Percentiles rank a stretch among this genome's conserved stretches.
phyloP scores from a whole-genome alignment of 2,797 vertebrate species.

The Tadarida brasiliensis region DNA sequence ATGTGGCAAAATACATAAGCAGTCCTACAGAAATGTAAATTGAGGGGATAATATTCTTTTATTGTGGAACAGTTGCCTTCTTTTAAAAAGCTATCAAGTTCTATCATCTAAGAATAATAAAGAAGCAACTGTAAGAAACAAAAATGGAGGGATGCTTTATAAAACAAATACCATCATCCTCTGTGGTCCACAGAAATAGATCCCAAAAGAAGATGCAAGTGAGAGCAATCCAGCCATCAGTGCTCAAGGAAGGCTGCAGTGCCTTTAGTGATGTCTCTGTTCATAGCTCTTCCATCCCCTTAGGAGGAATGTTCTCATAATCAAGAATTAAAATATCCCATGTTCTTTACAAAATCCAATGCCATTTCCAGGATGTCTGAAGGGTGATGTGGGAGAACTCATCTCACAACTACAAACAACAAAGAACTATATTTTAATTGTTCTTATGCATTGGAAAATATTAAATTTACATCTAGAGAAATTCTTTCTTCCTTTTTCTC shows the following conservation, averaged over 20 bases:
- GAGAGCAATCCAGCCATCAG: not conserved
- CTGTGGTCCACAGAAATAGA: not conserved
- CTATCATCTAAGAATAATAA: not conserved
- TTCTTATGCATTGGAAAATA: slow-evolving; percentile 19
- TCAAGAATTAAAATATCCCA: slow-evolving; percentile 59
- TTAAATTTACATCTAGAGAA: not conserved
- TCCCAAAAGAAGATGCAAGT: slow-evolving; percentile 33
- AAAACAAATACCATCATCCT: not conserved
- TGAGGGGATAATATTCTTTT: not conserved
- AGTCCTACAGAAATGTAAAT: not conserved
- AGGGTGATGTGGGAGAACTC: slow-evolving; percentile 4
- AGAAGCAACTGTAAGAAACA: slow-evolving; percentile 34
- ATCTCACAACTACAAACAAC: not conserved
- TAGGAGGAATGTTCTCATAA: slow-evolving; percentile 66
- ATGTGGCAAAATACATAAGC: slow-evolving; percentile 39
- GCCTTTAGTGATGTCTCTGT: not conserved
- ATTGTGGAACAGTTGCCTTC: not conserved
- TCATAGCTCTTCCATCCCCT: not conserved
- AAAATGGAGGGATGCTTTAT: not conserved
- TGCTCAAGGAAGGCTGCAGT: not conserved
- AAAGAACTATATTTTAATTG: slow-evolving; percentile 18
- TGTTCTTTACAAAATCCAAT: slow-evolving; percentile 47
- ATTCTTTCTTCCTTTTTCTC: slow-evolving; percentile 31
- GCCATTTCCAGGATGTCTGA: slow-evolving; percentile 20
- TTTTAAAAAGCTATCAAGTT: not conserved